Percentiles rank a stretch among this genome's conserved stretches.
Evolutionary conservation across 2,113 vertebrate genomes (phyloP).

Genomic region (Sardina pilchardus): DNA sequence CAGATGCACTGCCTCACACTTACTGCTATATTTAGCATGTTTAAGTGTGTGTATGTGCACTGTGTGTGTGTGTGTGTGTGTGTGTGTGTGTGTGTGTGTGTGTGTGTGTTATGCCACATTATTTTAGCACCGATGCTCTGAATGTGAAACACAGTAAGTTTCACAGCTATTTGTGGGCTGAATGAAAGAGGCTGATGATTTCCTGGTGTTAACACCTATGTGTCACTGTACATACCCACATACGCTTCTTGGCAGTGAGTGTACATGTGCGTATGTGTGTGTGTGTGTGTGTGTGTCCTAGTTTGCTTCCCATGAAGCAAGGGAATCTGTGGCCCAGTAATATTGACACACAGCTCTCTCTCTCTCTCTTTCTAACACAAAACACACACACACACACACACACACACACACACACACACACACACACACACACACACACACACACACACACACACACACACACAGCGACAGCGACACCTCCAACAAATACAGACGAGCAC

Average conservation of each 20-base stretch:
- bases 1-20: conserved; percentile 5
- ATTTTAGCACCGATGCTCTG: background rate
- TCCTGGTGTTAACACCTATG: conserved; percentile 3
- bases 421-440: background rate
- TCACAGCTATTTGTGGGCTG: background rate
- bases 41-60: background rate
- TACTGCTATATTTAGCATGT: conserved; percentile 14
- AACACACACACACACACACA: background rate
- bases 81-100: background rate
- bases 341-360: background rate
- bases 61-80: background rate
- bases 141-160: background rate
- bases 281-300: conserved; percentile 12
- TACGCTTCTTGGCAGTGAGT: background rate
- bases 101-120: background rate
- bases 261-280: background rate
- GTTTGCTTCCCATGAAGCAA: background rate
- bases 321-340: background rate
- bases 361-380: background rate
- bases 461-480: background rate
- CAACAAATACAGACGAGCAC: background rate
- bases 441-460: background rate
- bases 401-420: background rate
- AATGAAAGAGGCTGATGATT: background rate
- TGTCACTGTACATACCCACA: background rate